Percentiles rank a stretch among this genome's conserved stretches.
Evolutionary conservation across 1,140 invertebrate genomes (phyloP).

Genomic region (Tigriopus japonicus): DNA sequence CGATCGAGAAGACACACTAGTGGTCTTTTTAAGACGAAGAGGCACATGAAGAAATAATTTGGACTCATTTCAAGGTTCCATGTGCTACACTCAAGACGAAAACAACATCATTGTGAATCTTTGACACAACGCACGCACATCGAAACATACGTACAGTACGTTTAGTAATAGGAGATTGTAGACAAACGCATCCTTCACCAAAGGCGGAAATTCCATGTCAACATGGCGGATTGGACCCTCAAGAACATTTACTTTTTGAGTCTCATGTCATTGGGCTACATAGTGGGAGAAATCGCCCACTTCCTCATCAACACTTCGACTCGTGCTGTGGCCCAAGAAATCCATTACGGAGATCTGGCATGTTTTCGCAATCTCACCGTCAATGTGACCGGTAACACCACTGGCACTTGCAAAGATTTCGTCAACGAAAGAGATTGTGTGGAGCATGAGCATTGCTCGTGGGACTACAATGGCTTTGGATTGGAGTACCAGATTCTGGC

Average conservation of each 20-base stretch:
- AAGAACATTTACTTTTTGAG: neutral
- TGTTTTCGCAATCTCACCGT: neutral
- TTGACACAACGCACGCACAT: too few relatives aligned
- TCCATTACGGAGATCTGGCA: neutral
- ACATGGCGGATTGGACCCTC: neutral
- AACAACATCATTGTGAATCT: too few relatives aligned
- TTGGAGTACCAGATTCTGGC: constrained; percentile 78
- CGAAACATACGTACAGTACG: too few relatives aligned
- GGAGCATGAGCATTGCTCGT: constrained; percentile 46
- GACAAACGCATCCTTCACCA: too few relatives aligned
- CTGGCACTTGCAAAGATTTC: too few relatives aligned
- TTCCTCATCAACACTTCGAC: neutral
- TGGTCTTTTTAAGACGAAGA: too few relatives aligned
- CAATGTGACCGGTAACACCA: neutral
- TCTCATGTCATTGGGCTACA: neutral
- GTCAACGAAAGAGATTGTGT: neutral
- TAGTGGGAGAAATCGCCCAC: neutral
- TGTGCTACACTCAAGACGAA: too few relatives aligned
- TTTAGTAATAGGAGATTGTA: too few relatives aligned
- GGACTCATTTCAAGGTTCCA: too few relatives aligned
- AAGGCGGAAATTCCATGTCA: constrained; percentile 32
- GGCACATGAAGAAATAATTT: too few relatives aligned
- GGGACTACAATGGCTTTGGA: constrained; percentile 79
- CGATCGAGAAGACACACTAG: too few relatives aligned
- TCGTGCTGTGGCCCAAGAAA: neutral